Evolutionary conservation across 2,888 invertebrate species (phyloP), one percentile per base, ranked within the genome.

Genomic region (Eupsilia transversa): DNA sequence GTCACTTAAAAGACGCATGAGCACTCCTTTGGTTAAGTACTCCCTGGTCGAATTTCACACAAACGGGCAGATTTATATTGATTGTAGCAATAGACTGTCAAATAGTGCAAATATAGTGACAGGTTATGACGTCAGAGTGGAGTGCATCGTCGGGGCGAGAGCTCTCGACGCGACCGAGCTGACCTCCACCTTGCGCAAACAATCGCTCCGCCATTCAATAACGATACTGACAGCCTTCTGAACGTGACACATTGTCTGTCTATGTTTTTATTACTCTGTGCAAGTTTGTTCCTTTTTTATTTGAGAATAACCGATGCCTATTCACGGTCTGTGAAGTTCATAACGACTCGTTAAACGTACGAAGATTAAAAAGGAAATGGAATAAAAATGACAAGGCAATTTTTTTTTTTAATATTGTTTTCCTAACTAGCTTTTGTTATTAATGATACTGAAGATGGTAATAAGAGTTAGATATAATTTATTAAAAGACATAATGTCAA

Each of bases 181-280:
- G 79, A 84, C 84, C 81, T 84, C 86, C 69, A 73, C 80, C 82
- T 77, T 73, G 72, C 65, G 61, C 75, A 77, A 84, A 85, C 81
- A 85, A 81, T 83, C 72, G 61, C 75, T 49, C 43, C 72, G 73
- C 73, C 67, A 76, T 86, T 84, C 80, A 77, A 83, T 74, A 71
- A 59, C 67, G 57, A 75, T 59, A 71, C 59, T 68, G 83, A 76
- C 83, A 85, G 72, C 80, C 74, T 80, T 83, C 86, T 72, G 70
- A 77, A 74, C 69, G 65, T 85, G 83, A 85, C 74, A 80, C 83
- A 85, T 85, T 85, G 67, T 72, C 67, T 74, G 43, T 82, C 82
- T 70, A 63, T 82, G 63, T 71, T 78, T 81, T 82, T 74, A 84
- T 77, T 84, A 84, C 68, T 69, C 64, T 72, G 63, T 59, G 70